Evolutionary conservation across 2,888 invertebrate genomes (phyloP), one percentile per base, ranked within the genome.

Genomic region (Osedax fenrisi): DNA sequence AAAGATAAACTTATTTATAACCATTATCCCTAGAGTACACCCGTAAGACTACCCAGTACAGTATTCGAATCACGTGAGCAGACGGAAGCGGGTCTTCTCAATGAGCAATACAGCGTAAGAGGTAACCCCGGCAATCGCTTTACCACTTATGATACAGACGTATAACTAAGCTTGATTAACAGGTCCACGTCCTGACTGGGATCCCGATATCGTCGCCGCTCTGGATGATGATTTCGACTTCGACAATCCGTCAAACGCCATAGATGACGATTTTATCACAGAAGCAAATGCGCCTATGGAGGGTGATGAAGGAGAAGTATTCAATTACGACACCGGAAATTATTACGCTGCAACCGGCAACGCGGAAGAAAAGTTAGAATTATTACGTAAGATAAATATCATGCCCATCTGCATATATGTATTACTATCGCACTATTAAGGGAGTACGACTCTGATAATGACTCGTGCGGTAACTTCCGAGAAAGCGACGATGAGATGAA

Each of bases 21-120:
- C n/a, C n/a, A n/a, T n/a, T n/a, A n/a, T n/a, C n/a, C n/a, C 97
- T 82, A 85, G 96, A 78, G 92, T 96, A 84, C 94, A 97, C 87
- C 87, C 97, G 75, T 90, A 76, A 83, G 87, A 80, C 85, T 94
- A 59, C 94, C 94, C 0, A 92, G 92, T 69, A 91, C 92, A 0
- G 91, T 93, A 17, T 94, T 95, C 84, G 91, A 90, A 0, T 92
- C 92, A 0, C 88, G 89, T 78, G 89, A 80, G 23, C 92, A 94
- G 83, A 94, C 94, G 82, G 88, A 90, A 80, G 89, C 91, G 75
- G 92, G 92, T 3, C 84, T 93, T 76, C 85, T 93, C 2, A 92
- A 91, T 41, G 41, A 5, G 5, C 41, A 41, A 41, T 41, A 41
- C 41, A 41, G 17, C 41, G 17, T 17, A 5, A 41, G 17, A 41